Evolutionary conservation across 2,113 vertebrate genomes (phyloP).

Genomic region (Panthera uncia): DNA sequence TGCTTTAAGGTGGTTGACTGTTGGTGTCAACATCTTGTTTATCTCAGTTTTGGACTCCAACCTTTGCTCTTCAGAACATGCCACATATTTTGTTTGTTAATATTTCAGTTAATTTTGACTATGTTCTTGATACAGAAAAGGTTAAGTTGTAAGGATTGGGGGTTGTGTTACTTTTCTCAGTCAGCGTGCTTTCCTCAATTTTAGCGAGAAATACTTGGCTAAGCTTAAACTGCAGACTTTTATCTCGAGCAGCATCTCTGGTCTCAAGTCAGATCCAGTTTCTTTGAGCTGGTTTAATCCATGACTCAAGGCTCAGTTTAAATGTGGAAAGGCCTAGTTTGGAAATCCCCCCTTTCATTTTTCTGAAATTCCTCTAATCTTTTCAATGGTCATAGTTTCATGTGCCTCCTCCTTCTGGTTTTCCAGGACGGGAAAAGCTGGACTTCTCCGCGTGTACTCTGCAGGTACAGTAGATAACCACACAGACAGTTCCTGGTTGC

Average conservation of each 20-base stretch:
- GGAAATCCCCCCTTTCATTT: background rate
- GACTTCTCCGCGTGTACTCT: rapidly evolving
- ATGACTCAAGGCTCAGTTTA: background rate
- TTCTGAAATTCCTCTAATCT: background rate
- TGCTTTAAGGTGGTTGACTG: background rate
- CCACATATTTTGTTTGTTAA: background rate
- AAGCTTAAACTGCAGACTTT: rapidly evolving
- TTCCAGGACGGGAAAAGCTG: background rate
- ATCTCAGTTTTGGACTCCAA: background rate
- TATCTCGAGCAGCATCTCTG: background rate
- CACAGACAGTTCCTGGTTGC: rapidly evolving
- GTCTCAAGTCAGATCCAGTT: background rate
- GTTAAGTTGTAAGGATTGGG: background rate
- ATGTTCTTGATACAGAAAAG: background rate
- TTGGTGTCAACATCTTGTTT: background rate
- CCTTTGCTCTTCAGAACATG: background rate
- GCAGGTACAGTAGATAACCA: rapidly evolving
- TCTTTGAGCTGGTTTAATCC: background rate
- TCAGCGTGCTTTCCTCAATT: background rate
- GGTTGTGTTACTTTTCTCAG: background rate
- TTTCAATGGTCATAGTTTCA: background rate
- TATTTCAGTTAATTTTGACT: background rate
- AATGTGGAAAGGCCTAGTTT: background rate
- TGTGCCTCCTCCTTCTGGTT: background rate
- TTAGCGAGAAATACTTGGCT: background rate